Evolutionary conservation across 2,888 invertebrate genomes (phyloP).

Genomic region (Blastobasis lacticolella): DNA sequence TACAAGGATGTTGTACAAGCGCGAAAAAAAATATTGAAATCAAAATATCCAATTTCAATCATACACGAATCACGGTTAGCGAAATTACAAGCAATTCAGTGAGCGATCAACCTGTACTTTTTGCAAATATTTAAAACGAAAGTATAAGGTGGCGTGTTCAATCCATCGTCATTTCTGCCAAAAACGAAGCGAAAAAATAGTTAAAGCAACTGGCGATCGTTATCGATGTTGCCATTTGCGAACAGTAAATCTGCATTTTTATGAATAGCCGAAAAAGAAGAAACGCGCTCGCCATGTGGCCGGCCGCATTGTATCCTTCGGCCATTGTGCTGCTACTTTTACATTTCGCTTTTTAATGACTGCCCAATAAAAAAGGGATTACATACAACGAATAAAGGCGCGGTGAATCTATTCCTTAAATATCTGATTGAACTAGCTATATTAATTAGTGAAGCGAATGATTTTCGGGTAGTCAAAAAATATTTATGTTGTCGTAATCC

Average conservation of each 20-base stretch:
- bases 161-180: too few species aligned
- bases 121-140: too few species aligned
- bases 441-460: too few species aligned
- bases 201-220: constrained; percentile 12
- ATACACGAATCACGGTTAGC: too few species aligned
- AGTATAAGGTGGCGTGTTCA: too few species aligned
- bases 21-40: too few species aligned
- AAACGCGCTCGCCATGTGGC: constrained; percentile 52
- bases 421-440: not conserved
- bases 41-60: too few species aligned
- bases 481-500: too few species aligned
- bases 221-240: constrained; percentile 42
- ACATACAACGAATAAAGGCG: constrained; percentile 39
- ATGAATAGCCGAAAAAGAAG: constrained; percentile 47
- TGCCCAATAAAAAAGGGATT: constrained; percentile 54
- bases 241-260: constrained; percentile 57
- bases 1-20: too few species aligned
- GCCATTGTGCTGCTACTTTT: constrained; percentile 59
- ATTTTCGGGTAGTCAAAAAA: too few species aligned
- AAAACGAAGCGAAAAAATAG: not conserved
- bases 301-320: constrained; percentile 47
- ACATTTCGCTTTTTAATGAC: constrained; percentile 49
- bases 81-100: too few species aligned
- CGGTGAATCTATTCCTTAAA: constrained; percentile 47
- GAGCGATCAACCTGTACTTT: too few species aligned